Evolutionary conservation across 2,113 vertebrate genomes (phyloP).

Genomic region (Anser brachyrhynchus): DNA sequence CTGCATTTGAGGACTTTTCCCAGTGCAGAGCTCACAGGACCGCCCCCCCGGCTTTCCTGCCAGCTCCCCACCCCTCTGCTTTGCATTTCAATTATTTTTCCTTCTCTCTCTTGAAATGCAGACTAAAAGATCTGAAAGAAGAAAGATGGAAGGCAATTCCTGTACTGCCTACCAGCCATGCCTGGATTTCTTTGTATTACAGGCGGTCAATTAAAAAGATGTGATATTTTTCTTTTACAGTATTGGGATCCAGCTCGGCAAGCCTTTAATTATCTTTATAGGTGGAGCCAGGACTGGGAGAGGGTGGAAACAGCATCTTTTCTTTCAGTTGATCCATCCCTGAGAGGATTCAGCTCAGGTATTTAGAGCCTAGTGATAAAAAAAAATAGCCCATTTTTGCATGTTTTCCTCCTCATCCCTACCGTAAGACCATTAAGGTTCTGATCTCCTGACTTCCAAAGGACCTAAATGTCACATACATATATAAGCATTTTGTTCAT

Average conservation of each 20-base stretch:
- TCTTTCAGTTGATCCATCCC: not conserved
- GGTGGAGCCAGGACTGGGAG: not conserved
- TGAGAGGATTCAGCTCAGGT: not conserved
- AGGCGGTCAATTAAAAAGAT: conserved; percentile 4
- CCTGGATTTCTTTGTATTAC: not conserved
- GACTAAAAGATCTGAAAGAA: conserved; percentile 13
- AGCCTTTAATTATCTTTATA: conserved; percentile 28
- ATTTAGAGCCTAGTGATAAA: not conserved
- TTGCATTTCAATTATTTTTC: conserved; percentile 38
- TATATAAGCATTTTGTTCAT: not conserved
- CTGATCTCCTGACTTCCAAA: not conserved
- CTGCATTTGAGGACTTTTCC: conserved; percentile 60
- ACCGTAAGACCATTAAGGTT: not conserved
- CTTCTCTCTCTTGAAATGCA: not conserved
- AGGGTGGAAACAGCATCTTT: not conserved
- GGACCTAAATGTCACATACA: not conserved
- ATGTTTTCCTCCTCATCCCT: not conserved
- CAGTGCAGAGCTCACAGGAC: not conserved
- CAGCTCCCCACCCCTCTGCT: conserved; percentile 12
- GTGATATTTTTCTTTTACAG: not conserved
- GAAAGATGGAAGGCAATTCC: conserved; percentile 1
- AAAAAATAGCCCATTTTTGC: not conserved
- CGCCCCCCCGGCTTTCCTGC: not conserved
- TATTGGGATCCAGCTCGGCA: not conserved
- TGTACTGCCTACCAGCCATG: not conserved